Percentiles rank a stretch among this genome's conserved stretches.
These are phyloP conservation scores for Indri indri DNA, from an alignment of 2,113 vertebrate genomes.

Conservation along the genomic window DNA sequence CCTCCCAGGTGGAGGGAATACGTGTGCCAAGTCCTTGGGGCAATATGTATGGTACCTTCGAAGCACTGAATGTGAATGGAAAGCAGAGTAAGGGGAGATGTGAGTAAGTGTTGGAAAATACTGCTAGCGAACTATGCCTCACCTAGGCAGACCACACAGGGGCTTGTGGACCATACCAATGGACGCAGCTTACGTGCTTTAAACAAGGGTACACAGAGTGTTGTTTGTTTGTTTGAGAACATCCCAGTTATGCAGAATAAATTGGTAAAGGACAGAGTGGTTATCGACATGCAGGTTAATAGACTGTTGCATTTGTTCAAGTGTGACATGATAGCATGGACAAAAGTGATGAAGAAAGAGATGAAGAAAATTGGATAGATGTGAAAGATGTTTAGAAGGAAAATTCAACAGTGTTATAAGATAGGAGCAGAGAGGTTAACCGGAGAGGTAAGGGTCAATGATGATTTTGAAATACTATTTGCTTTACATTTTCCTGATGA, in stretches of 20 bases:
- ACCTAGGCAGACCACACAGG: fast-evolving
- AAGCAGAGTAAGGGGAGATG: background rate
- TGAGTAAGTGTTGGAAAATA: background rate
- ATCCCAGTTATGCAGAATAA: background rate
- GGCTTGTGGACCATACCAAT: background rate
- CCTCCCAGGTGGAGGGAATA: background rate
- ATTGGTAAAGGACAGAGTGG: background rate
- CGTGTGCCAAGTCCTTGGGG: background rate
- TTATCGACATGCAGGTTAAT: background rate
- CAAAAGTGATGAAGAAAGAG: background rate
- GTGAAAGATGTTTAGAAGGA: background rate
- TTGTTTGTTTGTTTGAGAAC: background rate
- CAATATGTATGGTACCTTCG: background rate
- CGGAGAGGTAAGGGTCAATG: background rate
- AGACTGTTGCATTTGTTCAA: background rate
- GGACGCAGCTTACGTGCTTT: background rate
- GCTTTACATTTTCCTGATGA: too few relatives aligned
- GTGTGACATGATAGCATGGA: background rate
- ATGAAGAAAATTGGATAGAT: background rate
- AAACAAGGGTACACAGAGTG: background rate
- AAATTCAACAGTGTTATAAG: background rate
- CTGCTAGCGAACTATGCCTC: background rate
- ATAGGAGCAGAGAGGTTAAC: background rate
- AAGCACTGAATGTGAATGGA: background rate
- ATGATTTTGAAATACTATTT: background rate